These are phyloP conservation scores for Podotricha telesiphe DNA, from an alignment of 2,888 invertebrate species.

Conservation along the genomic window DNA sequence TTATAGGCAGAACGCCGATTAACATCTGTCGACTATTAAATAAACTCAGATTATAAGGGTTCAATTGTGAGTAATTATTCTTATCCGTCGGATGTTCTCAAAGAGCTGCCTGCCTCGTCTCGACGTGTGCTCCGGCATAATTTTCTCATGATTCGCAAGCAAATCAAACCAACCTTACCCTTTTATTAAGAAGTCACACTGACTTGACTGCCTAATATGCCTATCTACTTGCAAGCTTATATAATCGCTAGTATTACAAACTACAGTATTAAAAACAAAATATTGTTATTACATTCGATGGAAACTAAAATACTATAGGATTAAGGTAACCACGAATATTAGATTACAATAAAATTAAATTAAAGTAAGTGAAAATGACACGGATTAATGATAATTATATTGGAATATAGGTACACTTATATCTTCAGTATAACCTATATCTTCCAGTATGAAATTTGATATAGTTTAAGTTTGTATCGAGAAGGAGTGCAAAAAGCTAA, in stretches of 20 bases:
- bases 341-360: not conserved
- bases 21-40: conserved; percentile 83
- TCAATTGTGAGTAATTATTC: conserved; percentile 83
- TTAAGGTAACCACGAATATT: too few relatives aligned
- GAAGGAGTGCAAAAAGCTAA: too few relatives aligned
- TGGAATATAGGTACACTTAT: too few relatives aligned
- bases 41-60: conserved; percentile 80
- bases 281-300: not conserved
- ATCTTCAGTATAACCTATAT: too few relatives aligned
- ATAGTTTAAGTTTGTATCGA: too few relatives aligned
- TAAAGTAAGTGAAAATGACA: not conserved
- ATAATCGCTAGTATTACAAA: conserved; percentile 38
- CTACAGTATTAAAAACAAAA: conserved; percentile 4
- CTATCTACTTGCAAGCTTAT: conserved; percentile 52
- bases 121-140: conserved; percentile 67
- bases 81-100: conserved; percentile 82
- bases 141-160: conserved; percentile 81
- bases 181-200: conserved; percentile 78
- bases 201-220: conserved; percentile 73
- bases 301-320: not conserved
- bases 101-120: conserved; percentile 66
- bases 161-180: conserved; percentile 76
- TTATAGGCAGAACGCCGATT: conserved; percentile 78
- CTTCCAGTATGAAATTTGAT: too few relatives aligned
- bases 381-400: not conserved